Conservation (phyloP, 2,888 invertebrate genomes). For the Selenia dentaria region DNA sequence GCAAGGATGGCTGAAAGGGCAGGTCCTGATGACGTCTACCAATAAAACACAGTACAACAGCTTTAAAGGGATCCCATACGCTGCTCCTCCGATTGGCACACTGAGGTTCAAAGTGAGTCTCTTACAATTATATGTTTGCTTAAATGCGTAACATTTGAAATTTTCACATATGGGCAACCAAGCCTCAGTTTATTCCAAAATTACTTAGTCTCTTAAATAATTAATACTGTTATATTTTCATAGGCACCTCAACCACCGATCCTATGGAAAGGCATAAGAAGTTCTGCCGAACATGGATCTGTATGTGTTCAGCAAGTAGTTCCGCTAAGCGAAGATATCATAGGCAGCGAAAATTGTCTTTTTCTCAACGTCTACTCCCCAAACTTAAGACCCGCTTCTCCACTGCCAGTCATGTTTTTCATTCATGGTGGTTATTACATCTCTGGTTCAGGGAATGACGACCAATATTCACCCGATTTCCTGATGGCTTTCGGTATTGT, state of each 20-base stretch:
- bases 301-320: constrained; percentile 48
- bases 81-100: no score
- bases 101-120: no score
- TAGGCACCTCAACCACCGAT: constrained; percentile 51
- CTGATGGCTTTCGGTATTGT: constrained; percentile 49
- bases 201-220: no score
- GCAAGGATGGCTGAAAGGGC: no score
- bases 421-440: constrained; percentile 56
- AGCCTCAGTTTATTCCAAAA: no score
- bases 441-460: constrained; percentile 49
- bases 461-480: constrained; percentile 53
- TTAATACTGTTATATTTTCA: no score
- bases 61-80: no score
- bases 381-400: constrained; percentile 32
- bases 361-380: constrained; percentile 57
- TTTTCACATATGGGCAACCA: no score
- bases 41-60: no score
- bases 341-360: constrained; percentile 55
- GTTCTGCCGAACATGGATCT: constrained; percentile 47
- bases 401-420: constrained; percentile 55
- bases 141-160: no score
- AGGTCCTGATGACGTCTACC: no score
- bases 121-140: no score
- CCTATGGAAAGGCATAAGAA: constrained; percentile 47
- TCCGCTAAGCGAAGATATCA: constrained; percentile 30